Conservation (phyloP, 1,140 invertebrate genomes). For the Globodera rostochiensis region DNA sequence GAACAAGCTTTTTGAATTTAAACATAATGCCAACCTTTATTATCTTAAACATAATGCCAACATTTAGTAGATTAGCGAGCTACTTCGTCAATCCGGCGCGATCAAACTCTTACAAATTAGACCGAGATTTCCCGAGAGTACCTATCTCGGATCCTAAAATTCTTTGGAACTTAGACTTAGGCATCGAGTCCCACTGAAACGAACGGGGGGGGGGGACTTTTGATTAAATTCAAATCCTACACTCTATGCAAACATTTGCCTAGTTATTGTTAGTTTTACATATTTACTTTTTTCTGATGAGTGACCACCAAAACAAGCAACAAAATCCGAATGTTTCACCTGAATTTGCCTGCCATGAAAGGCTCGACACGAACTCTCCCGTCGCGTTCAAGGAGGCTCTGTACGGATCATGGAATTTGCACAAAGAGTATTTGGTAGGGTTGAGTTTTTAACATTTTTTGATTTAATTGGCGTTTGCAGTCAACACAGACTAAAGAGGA, state of each 20-base stretch:
- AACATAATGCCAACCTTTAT: too few relatives aligned
- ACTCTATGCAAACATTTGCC: neutral
- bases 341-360: constrained; percentile 23
- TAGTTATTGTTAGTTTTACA: neutral
- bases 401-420: constrained; percentile 30
- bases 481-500: constrained; percentile 26
- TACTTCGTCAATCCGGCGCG: too few relatives aligned
- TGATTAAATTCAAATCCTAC: neutral
- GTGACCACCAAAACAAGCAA: constrained; percentile 9
- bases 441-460: neutral
- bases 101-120: too few relatives aligned
- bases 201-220: too few relatives aligned
- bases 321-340: neutral
- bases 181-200: too few relatives aligned
- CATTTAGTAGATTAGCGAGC: too few relatives aligned
- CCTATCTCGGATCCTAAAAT: too few relatives aligned
- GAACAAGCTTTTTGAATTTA: too few relatives aligned
- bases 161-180: too few relatives aligned
- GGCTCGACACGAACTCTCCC: constrained; percentile 27
- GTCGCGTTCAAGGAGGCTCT: constrained; percentile 38
- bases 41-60: too few relatives aligned
- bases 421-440: constrained; percentile 36
- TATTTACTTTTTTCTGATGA: neutral
- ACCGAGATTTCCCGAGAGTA: too few relatives aligned
- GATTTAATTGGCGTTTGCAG: constrained; percentile 5